Evolutionary conservation across 2,113 vertebrate species (phyloP), one percentile per base, ranked within the genome.

Genomic region (Tympanuchus pallidicinctus): DNA sequence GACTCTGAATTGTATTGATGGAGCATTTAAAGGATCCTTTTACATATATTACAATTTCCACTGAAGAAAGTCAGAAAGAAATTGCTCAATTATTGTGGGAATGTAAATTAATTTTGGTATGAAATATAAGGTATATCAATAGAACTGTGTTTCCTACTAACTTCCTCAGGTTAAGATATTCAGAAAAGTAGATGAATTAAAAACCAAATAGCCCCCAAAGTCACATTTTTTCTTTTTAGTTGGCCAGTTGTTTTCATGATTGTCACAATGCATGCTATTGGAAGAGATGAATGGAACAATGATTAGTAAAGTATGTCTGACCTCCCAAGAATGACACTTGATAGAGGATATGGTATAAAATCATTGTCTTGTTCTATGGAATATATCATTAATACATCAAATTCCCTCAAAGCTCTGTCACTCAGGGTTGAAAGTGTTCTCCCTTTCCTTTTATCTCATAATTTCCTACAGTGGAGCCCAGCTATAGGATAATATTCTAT

Each of bases 161-260:
- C 3, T 61, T 92, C 14, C 78, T 72, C 80, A 21, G 52, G 32
- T 17, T 60, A 42, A 45, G 10, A 27, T 59, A 10, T 65, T 85
- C 64, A 34, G 47, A 57, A 47, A 86, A 77, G 20, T 18, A 72
- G 6, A 60, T 80, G 7, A 74, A 70, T 67, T 70, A 60, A 93
- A 89, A 61, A 32, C 0, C 20, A 47, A 65, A 21, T 27, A 34
- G 54, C 36, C 22, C 32, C 59, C 10, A 27, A 61, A 43, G 22
- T 38, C 69, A 24, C 3, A 40, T 93, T 93, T 93, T 47, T 45
- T 91, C 52, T 90, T 89, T 88, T 17, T 45, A 70, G 94, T 47
- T 28, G 32, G 43, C 28, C 38, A 10, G 0, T 60, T 48, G 6
- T 48, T 89, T 80, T 78, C 42, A 77, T 64, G 60, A 70, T 5